Percentiles rank a stretch among this genome's conserved stretches.
phyloP scores from a whole-genome alignment of 2,888 invertebrate species.

The Tolmerus cingulatus region DNA sequence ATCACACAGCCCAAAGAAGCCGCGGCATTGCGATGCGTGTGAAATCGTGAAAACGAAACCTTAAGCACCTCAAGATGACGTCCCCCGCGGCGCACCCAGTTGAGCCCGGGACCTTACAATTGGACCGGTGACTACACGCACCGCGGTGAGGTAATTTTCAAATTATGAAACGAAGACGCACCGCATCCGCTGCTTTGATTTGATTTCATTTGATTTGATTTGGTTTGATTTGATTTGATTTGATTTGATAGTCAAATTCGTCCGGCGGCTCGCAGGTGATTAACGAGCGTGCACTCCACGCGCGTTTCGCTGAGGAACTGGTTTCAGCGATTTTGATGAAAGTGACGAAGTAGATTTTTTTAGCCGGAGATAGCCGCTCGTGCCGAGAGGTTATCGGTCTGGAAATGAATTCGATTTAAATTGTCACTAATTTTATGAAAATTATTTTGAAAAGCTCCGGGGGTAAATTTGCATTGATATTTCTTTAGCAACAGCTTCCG shows the following conservation, averaged over 20 bases:
- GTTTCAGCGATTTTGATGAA: background rate
- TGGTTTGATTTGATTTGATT: background rate
- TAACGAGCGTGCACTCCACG: background rate
- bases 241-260: background rate
- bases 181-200: background rate
- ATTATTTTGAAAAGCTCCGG: background rate
- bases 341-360: background rate
- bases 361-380: background rate
- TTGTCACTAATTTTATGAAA: background rate
- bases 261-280: background rate
- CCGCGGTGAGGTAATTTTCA: background rate
- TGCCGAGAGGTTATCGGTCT: background rate
- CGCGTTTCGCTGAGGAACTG: background rate
- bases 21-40: background rate
- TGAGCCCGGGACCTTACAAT: background rate
- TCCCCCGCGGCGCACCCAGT: background rate
- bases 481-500: background rate
- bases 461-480: background rate
- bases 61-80: background rate
- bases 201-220: background rate
- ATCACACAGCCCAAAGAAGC: background rate
- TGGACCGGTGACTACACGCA: background rate
- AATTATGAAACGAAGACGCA: background rate
- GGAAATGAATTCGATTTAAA: background rate
- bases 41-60: background rate